Base-by-base conservation (phyloP, 1,140 invertebrate genomes). In the Drosophila pruinosa region DNA sequence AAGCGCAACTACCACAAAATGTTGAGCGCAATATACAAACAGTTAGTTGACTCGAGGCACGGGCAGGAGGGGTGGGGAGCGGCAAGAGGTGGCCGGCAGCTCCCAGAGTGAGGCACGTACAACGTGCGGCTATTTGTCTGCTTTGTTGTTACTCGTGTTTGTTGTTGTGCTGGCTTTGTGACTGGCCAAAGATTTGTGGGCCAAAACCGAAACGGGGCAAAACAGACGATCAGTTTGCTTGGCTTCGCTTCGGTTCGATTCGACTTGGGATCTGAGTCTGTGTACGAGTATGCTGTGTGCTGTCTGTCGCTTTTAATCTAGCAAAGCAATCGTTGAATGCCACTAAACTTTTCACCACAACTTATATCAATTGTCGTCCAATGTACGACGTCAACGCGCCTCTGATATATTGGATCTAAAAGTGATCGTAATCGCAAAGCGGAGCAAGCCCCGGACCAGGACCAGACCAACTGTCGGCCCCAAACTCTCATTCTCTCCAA, bases 311-410 rank as follows among this genome's bases (percentile, higher is more conserved):
- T 78, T 89, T 88, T 88, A 88, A 88, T 88, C 82, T 88, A 88
- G 83, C 85, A 88, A 88, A 88, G 86, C 86, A 86, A 89, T 89
- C 86, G 81, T 89, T 88, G 88, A 89, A 89, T 89, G 86, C 86
- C 86, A 86, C 86, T 90, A 89, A 89, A 89, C 86, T 89, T 89
- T 89, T 89, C 86, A 89, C 86, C 86, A 89, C 86, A 90, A 90
- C 88, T 90, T 90, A 90, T 90, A 90, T 90, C 88, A 90, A 90
- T 90, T 90, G 88, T 88, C 88, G 88, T 88, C 88, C 88, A 90
- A 90, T 90, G 88, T 90, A 88, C 82, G 67, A 70, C 88, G 88
- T 90, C 88, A 90, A 88, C 88, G 82, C 75, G 77, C 83, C 75
- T 65, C 88, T 90, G 88, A 90, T 90, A 90, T 90, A 90, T 90